Evolutionary conservation across 2,113 vertebrate genomes (phyloP).

Genomic region (Datnioides undecimradiatus): DNA sequence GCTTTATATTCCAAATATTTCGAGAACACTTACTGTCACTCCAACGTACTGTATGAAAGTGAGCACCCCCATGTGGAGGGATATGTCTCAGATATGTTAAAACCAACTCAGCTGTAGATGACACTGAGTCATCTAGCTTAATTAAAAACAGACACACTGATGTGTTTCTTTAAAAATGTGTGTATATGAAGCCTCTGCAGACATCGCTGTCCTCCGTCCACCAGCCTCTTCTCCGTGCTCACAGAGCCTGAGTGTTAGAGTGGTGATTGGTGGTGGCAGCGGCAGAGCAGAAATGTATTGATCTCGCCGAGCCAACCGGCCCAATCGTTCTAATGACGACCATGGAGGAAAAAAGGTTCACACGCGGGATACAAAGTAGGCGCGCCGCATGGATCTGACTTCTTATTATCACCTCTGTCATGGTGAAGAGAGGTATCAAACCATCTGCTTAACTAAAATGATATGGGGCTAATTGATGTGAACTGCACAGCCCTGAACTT

Average conservation of each 20-base stretch:
- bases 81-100: background rate
- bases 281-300: background rate
- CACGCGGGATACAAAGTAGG: background rate
- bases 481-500: no score
- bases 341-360: background rate
- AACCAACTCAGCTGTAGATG: background rate
- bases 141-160: background rate
- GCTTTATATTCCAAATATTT: background rate
- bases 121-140: no score
- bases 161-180: background rate
- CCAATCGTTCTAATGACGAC: background rate
- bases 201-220: background rate
- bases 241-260: background rate
- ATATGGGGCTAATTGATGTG: background rate
- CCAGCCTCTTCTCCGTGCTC: background rate
- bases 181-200: background rate
- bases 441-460: no score
- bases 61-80: conserved; percentile 31
- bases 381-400: no score
- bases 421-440: no score
- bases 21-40: background rate
- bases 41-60: no score
- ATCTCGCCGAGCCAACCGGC: background rate
- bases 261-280: background rate
- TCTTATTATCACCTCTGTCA: background rate